A percentile compares a stretch with the other conserved stretches of the same genome.
Conservation (phyloP, 2,888 invertebrate species). For the Cheilosia vulpina region DNA sequence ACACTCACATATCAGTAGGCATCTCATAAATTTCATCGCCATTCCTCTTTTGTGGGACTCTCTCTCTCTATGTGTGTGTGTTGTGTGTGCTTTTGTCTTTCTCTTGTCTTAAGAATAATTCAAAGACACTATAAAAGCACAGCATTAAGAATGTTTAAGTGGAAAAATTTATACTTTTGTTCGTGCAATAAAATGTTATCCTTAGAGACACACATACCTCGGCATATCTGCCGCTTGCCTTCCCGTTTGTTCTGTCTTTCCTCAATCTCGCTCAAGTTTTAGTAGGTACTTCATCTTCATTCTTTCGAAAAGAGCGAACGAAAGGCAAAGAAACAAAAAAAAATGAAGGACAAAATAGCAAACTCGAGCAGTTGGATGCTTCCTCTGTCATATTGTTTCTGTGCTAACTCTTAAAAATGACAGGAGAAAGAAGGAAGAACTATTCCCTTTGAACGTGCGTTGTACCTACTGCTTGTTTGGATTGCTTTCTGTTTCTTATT, state of each 20-base stretch:
- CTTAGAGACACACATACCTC: slow-evolving; percentile 28
- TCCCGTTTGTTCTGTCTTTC: background rate
- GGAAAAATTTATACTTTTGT: slow-evolving; percentile 49
- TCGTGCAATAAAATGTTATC: slow-evolving; percentile 55
- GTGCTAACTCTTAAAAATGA: slow-evolving; percentile 31
- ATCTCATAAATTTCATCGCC: slow-evolving; percentile 51
- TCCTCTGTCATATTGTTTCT: slow-evolving; percentile 48
- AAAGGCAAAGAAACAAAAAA: background rate
- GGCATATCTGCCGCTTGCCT: background rate
- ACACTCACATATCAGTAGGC: slow-evolving; percentile 54
- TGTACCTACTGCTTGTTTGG: background rate
- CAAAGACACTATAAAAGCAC: slow-evolving; percentile 59
- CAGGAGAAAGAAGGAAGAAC: slow-evolving; percentile 7
- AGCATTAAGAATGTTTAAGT: slow-evolving; percentile 56
- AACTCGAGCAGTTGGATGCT: slow-evolving; percentile 21
- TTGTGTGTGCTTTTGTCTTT: slow-evolving; percentile 20
- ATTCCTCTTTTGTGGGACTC: slow-evolving; percentile 18
- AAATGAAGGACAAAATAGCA: background rate
- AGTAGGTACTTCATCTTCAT: slow-evolving; percentile 39
- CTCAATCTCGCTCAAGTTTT: slow-evolving; percentile 22
- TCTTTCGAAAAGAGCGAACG: slow-evolving; percentile 9
- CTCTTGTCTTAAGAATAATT: slow-evolving; percentile 45
- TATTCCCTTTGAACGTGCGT: slow-evolving; percentile 48
- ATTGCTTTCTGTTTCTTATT: slow-evolving; percentile 1
- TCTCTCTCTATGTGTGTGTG: background rate